These are phyloP conservation scores for Andricus grossulariae DNA, from an alignment of 1,140 invertebrate genomes.

Conservation along the genomic window DNA sequence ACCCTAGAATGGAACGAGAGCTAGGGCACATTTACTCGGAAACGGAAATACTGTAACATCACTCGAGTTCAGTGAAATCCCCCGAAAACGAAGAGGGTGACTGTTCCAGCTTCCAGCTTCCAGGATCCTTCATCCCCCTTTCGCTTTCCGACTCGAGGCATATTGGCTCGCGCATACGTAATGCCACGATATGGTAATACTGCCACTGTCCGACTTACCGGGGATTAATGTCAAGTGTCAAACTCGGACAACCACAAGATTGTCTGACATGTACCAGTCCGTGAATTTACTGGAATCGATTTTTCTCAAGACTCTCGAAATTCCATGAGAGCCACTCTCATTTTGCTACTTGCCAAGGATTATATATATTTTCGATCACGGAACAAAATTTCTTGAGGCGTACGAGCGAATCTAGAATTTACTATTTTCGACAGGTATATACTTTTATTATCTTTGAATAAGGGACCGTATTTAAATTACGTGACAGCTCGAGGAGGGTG, in stretches of 20 bases:
- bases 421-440: no score
- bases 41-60: conserved; percentile 45
- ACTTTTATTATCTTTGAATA: no score
- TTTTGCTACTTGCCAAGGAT: conserved; percentile 4
- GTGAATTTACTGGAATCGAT: conserved; percentile 47
- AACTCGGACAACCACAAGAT: conserved; percentile 51
- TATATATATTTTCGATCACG: neutral
- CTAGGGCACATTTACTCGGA: neutral
- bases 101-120: conserved; percentile 31
- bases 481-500: no score
- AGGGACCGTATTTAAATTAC: no score
- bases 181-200: conserved; percentile 52
- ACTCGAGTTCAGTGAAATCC: conserved; percentile 54
- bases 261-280: conserved; percentile 48
- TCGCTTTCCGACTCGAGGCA: conserved; percentile 45
- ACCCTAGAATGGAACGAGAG: neutral
- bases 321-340: conserved; percentile 5
- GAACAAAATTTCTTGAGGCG: no score
- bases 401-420: no score
- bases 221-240: conserved; percentile 62
- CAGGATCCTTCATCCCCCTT: conserved; percentile 36
- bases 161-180: conserved; percentile 60
- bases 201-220: conserved; percentile 57
- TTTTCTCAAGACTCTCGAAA: conserved; percentile 8
- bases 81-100: conserved; percentile 55